Percentiles rank a stretch among this genome's conserved stretches.
Conservation (phyloP, 2,797 vertebrate genomes). For the Gymnodraco acuticeps region DNA sequence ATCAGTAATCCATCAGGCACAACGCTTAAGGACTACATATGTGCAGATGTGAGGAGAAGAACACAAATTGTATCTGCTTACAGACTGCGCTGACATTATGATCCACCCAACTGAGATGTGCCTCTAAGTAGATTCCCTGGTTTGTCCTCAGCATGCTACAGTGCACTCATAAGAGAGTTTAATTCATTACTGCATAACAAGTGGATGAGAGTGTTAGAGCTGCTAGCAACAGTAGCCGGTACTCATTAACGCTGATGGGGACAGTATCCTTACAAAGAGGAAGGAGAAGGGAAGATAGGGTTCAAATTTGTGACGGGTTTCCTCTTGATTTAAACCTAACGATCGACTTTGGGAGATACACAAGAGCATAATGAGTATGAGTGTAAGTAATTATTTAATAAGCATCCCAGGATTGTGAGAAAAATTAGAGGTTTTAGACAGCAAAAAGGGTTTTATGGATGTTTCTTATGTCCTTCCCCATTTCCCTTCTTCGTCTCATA, state of each 20-base stretch:
- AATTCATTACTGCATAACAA: slow-evolving; percentile 81
- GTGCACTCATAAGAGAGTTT: slow-evolving; percentile 63
- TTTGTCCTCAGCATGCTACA: slow-evolving; percentile 71
- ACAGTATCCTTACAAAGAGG: slow-evolving; percentile 64
- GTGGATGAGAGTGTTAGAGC: slow-evolving; percentile 65
- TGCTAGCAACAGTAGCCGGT: slow-evolving; percentile 58
- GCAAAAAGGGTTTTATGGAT: slow-evolving; percentile 24
- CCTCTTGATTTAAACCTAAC: slow-evolving; percentile 57
- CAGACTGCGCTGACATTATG: slow-evolving; percentile 61
- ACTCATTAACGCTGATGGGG: slow-evolving; percentile 72
- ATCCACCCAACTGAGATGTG: slow-evolving; percentile 62
- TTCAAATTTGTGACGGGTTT: slow-evolving; percentile 55
- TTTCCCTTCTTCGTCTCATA: slow-evolving; percentile 1
- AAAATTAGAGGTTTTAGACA: slow-evolving; percentile 36
- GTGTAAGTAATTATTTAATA: slow-evolving; percentile 39
- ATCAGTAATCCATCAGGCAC: slow-evolving; percentile 73
- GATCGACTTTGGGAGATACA: slow-evolving; percentile 26
- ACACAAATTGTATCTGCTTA: slow-evolving; percentile 22
- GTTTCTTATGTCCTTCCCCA: slow-evolving; percentile 22
- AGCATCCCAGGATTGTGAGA: slow-evolving; percentile 1
- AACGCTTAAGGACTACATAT: slow-evolving; percentile 66
- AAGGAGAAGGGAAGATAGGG: slow-evolving; percentile 33
- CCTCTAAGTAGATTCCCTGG: slow-evolving; percentile 70
- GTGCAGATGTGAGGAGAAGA: slow-evolving; percentile 56
- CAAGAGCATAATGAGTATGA: slow-evolving; percentile 33